Evolutionary conservation across 2,797 vertebrate genomes (phyloP), one percentile per base, ranked within the genome.

Genomic region (Fistularia commersonii): DNA sequence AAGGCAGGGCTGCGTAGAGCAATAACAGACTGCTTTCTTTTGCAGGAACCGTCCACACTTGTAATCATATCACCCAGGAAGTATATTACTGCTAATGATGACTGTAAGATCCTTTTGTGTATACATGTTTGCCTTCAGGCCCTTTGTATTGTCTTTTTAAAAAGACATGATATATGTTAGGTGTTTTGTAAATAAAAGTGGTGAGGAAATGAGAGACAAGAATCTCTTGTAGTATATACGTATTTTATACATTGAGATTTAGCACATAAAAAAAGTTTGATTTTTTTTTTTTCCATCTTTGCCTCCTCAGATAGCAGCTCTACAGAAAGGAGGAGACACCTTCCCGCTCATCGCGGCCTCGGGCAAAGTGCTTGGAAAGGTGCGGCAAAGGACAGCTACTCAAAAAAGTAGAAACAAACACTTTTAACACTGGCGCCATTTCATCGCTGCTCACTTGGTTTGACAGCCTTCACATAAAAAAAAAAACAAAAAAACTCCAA

Each of bases 341-440:
- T 98, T 97, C 71, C 89, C 92, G 1, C 86, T 98, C 69, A 79
- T n/a, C 0, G 86, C 89, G 7, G 31, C 71, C 61, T 93, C 94
- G 0, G 94, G 95, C 54, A 86, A 73, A 50, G 69, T 93, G 45
- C 87, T 95, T 41, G 95, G 94, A 56, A 91, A 93, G 91, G 95
- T 97, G 66, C 84, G 87, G 67, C 54, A 59, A 41, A 66, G 61
- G 65, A 73, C 66, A 54, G 12, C 64, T 12, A 10, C 43, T 43
- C 14, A 45, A 10, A 60, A 39, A 49, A 46, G 41, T 1, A 43
- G 6, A 63, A 48, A 36, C 23, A 49, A 33, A 41, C 31, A 8
- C 39, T 50, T 64, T 51, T 12, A 41, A 23, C 51, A 36, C 32
- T 33, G 4, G 23, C 1, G 6, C 15, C 60, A 48, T 54, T 57